phyloP scores from a whole-genome alignment of 2,888 invertebrate genomes.

The Caenorhabditis zanzibari region DNA sequence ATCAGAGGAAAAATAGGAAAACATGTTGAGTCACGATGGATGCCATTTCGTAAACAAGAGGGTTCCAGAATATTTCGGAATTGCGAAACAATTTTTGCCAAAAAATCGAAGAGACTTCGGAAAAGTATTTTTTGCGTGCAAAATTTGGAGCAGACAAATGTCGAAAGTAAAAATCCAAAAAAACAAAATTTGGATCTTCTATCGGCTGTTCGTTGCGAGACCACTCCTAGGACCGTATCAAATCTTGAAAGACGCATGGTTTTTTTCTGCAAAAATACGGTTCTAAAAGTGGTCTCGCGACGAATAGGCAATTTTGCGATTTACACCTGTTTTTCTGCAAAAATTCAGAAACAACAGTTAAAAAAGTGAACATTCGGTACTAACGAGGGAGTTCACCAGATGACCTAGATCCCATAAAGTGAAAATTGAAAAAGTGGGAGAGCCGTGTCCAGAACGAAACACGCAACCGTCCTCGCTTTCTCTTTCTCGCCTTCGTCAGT shows the following conservation, averaged over 20 bases:
- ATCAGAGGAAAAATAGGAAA: neutral
- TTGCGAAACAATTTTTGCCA: neutral
- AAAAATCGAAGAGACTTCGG: too few species aligned
- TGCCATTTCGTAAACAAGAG: neutral
- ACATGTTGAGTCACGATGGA: neutral
- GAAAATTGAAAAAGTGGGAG: conserved; percentile 11
- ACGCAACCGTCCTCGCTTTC: conserved; percentile 9
- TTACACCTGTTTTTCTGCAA: too few species aligned
- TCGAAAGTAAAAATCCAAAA: too few species aligned
- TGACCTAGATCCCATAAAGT: conserved; percentile 35
- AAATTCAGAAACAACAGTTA: neutral
- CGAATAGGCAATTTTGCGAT: too few species aligned
- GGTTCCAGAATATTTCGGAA: neutral
- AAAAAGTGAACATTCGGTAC: neutral
- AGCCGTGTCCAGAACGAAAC: conserved; percentile 30
- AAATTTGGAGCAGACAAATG: too few species aligned
- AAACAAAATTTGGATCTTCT: too few species aligned
- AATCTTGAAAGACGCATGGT: too few species aligned
- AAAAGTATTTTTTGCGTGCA: too few species aligned
- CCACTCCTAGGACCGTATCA: too few species aligned
- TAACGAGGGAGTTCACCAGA: neutral
- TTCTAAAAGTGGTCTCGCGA: too few species aligned
- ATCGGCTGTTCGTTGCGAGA: too few species aligned
- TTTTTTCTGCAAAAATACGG: too few species aligned
- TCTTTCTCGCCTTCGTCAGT: conserved; percentile 26